Evolutionary conservation across 2,113 vertebrate genomes (phyloP).

Genomic region (Heptranchias perlo): DNA sequence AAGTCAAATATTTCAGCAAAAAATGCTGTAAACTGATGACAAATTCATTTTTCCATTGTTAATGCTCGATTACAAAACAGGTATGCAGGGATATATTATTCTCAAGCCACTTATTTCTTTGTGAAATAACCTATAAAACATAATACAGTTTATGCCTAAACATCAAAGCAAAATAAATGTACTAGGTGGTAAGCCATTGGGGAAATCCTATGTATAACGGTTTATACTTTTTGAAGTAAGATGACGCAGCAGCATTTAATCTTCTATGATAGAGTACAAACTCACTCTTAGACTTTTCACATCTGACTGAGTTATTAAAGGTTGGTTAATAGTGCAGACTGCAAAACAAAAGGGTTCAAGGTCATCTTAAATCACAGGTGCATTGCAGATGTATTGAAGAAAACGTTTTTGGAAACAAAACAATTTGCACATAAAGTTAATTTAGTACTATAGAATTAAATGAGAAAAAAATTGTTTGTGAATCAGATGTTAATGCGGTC

Average conservation of each 20-base stretch:
- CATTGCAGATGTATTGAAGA: background rate
- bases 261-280: background rate
- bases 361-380: conserved; percentile 33
- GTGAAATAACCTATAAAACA: background rate
- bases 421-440: background rate
- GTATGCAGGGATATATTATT: background rate
- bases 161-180: conserved; percentile 18
- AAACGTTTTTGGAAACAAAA: background rate
- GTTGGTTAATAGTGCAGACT: background rate
- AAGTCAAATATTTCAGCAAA: background rate
- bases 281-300: background rate
- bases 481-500: background rate
- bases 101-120: background rate
- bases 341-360: background rate
- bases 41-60: background rate
- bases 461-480: background rate
- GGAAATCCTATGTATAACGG: background rate
- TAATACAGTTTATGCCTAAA: background rate
- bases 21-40: background rate
- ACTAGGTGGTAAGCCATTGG: background rate
- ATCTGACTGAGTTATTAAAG: conserved; percentile 16
- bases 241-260: background rate
- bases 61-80: background rate
- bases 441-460: background rate
- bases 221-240: background rate